Base-by-base conservation (phyloP, 2,113 vertebrate species). In the Smithornis capensis region DNA sequence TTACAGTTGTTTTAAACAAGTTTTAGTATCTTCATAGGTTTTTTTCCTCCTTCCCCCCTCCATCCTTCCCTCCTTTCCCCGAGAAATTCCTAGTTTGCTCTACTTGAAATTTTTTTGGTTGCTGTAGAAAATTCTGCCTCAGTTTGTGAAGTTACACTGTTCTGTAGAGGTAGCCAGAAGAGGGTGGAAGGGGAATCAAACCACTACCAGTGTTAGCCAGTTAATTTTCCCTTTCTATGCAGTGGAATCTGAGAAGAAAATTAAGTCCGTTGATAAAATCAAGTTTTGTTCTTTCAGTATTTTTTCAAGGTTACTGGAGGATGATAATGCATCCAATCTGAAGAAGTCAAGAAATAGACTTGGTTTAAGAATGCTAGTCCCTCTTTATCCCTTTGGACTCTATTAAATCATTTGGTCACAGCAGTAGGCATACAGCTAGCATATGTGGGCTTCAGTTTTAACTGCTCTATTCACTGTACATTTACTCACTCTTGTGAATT, bases 181-280 rank as follows among this genome's bases (percentile, higher is more conserved):
- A 40, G 23, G 3, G 9, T 57, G 64, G n/a, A 31, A 52, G 27
- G 27, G 18, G 64, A 88, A 47, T 77, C 68, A 71, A 87, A 47
- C 38, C 0, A 0, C 27, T 74, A 8, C 22, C 10, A 14, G 7
- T 60, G 29, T 56, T 79, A 68, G 56, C 57, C 2, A 1, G 14
- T 33, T 57, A 53, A 42, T 89, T 83, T 89, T 82, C 28, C 56
- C 9, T 25, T 87, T 87, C 23, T 59, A 45, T 71, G 12, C 16
- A 44, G 12, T 75, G 33, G 22, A 78, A 89, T 53, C 31, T 68
- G 65, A 68, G 68, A 68, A 88, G 15, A 85, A 79, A 83, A 14
- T 23, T 12, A 73, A 50, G 24, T 81, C 29, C 24, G 18, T 44
- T 75, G 65, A 75, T 55, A 78, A 92, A 67, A 37, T 42, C 9